Conservation (phyloP, 2,888 invertebrate genomes). For the Calameuta idolon region DNA sequence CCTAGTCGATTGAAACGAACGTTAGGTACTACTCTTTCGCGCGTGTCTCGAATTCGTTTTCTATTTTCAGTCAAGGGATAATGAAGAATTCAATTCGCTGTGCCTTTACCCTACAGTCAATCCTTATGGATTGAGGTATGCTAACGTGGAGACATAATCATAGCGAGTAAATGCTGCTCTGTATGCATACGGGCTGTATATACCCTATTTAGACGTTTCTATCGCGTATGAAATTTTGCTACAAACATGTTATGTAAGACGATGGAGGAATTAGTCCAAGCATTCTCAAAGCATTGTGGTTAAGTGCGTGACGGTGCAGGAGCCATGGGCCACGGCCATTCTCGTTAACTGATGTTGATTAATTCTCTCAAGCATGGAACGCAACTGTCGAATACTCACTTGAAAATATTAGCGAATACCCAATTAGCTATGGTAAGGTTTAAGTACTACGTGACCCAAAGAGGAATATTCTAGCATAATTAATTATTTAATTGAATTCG, state of each 20-base stretch:
- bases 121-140: neutral
- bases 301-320: conserved; percentile 52
- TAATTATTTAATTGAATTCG: too few species aligned
- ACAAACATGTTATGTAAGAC: neutral
- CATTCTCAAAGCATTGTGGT: conserved; percentile 37
- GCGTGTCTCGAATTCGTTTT: neutral
- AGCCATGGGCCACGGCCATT: conserved; percentile 55
- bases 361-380: neutral
- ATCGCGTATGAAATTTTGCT: neutral
- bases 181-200: neutral
- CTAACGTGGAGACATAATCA: neutral
- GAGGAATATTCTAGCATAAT: neutral
- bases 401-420: neutral
- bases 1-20: neutral
- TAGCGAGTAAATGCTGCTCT: neutral
- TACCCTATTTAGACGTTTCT: neutral
- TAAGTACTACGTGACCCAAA: neutral
- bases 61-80: neutral
- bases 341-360: conserved; percentile 43
- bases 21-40: neutral
- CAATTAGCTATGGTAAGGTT: neutral
- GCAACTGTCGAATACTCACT: neutral
- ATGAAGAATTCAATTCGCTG: neutral
- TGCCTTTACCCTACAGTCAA: neutral
- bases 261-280: neutral